Evolutionary conservation across 2,797 vertebrate genomes (phyloP), one percentile per base, ranked within the genome.

Genomic region (Sphenodon punctatus): DNA sequence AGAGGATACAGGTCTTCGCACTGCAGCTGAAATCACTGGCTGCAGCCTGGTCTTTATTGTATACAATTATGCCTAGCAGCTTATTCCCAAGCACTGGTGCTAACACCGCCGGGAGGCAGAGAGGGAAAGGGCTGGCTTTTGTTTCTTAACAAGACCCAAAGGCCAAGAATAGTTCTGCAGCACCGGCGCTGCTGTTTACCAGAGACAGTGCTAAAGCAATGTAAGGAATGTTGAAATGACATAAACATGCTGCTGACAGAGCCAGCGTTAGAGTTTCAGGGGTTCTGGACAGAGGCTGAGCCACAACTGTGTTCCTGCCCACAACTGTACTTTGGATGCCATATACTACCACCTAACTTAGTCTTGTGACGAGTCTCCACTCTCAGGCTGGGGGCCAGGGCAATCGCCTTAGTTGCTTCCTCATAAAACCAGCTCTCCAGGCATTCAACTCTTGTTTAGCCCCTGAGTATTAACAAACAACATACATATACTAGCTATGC

Each of bases 101-200:
- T 78, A 70, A 25, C 49, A 13, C 27, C 69, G 30, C 66, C 48
- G 43, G 60, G 67, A 82, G 75, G 67, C 85, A 65, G 42, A 45
- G 8, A 82, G 38, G 41, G 63, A 75, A 78, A 86, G 80, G 30
- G 68, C 42, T 70, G 76, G 82, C 55, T 67, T 86, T 78, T 76
- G 60, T 89, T 82, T 76, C 67, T 67, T 58, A 41, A 68, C 60
- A 75, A 89, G 89, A 89, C 51, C 14, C 46, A 89, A 76, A 86
- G 80, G 78, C 66, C 76, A 84, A 60, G 51, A 89, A 83, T 22
- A 72, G 20, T 58, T 43, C 1, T 17, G 63, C 56, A 74, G 43
- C 15, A 14, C 71, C 41, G 64, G 78, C 43, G 45, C 6, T 0
- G 1, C 55, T 80, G 36, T 76, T 86, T 83, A 78, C 39, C 78